Percentiles rank a stretch among this genome's conserved stretches.
Evolutionary conservation across 2,888 invertebrate genomes (phyloP).

Genomic region (Serripes groenlandicus): DNA sequence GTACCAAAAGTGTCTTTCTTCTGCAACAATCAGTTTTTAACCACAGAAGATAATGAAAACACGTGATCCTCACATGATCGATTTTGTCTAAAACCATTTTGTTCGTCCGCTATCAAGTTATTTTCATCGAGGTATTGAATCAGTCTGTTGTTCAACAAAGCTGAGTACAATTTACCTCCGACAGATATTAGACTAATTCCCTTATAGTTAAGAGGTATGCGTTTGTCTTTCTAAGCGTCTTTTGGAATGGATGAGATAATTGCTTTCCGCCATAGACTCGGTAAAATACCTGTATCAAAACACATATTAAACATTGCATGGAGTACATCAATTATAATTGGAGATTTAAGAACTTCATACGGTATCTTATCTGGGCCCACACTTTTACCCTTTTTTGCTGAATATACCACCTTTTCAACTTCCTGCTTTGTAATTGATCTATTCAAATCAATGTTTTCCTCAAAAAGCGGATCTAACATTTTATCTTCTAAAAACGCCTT

Average conservation of each 20-base stretch:
- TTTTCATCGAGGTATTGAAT: no score
- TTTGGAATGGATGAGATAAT: conserved; percentile 24
- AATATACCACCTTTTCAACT: conserved; percentile 13
- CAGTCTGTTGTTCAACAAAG: conserved; percentile 48
- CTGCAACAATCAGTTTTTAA: no score
- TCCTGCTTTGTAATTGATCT: conserved; percentile 26
- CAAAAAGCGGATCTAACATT: conserved; percentile 24
- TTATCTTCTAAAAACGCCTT: conserved; percentile 35
- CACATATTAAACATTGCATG: conserved; percentile 35
- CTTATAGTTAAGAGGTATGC: conserved; percentile 19
- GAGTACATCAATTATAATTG: conserved; percentile 21
- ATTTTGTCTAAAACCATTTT: conserved; percentile 46
- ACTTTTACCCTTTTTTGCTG: not conserved
- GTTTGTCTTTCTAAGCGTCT: not conserved
- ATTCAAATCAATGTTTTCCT: conserved; percentile 20
- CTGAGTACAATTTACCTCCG: conserved; percentile 49
- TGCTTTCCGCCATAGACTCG: conserved; percentile 35
- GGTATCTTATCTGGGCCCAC: conserved; percentile 29
- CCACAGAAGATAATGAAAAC: conserved; percentile 35
- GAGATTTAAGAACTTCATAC: conserved; percentile 24
- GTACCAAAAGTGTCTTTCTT: conserved; percentile 19
- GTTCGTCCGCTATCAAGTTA: conserved; percentile 46
- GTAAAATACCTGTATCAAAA: conserved; percentile 40
- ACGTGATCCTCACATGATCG: conserved; percentile 55
- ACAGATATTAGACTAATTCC: conserved; percentile 39